Percentiles rank a stretch among this genome's conserved stretches.
phyloP scores from a whole-genome alignment of 2,113 vertebrate species.

The Solea senegalensis region DNA sequence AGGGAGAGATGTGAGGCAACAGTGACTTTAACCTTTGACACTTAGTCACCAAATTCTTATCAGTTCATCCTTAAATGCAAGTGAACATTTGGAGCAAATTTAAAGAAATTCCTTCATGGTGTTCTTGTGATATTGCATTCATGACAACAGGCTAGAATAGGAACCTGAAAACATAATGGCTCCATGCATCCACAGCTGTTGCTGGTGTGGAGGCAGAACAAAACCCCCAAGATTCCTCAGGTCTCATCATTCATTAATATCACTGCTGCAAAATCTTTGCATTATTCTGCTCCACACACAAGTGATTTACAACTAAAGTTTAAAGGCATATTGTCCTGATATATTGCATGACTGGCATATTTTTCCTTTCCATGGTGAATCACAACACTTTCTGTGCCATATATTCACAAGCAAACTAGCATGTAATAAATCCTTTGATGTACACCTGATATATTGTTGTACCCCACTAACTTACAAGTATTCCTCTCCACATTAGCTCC shows the following conservation, averaged over 20 bases:
- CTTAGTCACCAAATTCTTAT: not conserved
- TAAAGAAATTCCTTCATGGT: too few species aligned
- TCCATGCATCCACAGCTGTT: not conserved
- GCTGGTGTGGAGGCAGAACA: not conserved
- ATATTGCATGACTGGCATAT: constrained; percentile 26
- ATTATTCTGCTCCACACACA: not conserved
- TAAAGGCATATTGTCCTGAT: constrained; percentile 25
- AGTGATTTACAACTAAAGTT: constrained; percentile 7
- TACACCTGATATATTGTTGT: constrained; percentile 23
- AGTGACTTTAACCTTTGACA: not conserved
- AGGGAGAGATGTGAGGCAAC: too few species aligned
- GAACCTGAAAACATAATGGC: too few species aligned
- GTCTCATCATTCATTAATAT: not conserved
- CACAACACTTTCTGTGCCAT: not conserved
- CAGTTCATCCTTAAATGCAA: not conserved
- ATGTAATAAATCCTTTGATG: constrained; percentile 27
- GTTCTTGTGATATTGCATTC: too few species aligned
- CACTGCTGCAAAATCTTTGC: not conserved
- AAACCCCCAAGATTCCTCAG: not conserved
- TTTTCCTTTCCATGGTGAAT: constrained; percentile 23
- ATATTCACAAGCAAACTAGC: constrained; percentile 22
- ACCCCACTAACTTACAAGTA: constrained; percentile 2
- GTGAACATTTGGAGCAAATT: too few species aligned
- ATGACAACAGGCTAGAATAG: too few species aligned
- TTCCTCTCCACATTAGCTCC: constrained; percentile 13